Base-by-base conservation (phyloP, 2,888 invertebrate genomes). In the Hydroisotoma schaefferi region DNA sequence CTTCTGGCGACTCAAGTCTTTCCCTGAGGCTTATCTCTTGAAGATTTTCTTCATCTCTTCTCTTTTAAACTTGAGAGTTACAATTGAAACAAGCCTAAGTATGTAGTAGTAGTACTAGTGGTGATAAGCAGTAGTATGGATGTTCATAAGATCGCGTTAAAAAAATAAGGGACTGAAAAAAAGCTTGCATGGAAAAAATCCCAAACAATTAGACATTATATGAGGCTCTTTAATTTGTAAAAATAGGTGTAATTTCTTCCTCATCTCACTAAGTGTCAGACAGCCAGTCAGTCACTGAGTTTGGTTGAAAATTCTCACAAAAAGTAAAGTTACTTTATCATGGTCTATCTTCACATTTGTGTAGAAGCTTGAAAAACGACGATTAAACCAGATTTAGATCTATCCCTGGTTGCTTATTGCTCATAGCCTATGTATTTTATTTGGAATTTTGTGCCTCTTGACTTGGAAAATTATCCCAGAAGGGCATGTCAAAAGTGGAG, bases 211-310 rank as follows among this genome's bases (percentile, higher is more conserved):
- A 53, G 33, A 37, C 22, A 52, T 18, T 53, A n/a, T n/a, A n/a
- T n/a, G n/a, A 26, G 25, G 53, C 23, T 53, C 43, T 53, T 53
- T 53, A 53, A 53, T 53, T 52, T 53, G 53, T 53, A 53, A 40
- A 53, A 53, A 53, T 52, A 52, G 52, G 28, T 52, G 33, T 33
- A 33, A 52, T 29, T 52, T 52, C 22, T 12, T 20, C 18, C 37
- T 52, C 52, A 33, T 10, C 6, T 8, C 37, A 23, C 25, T 22
- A 10, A 49, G 49, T 15, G 26, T 40, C 40, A 15, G n/a, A 40
- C 40, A 40, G 40, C 20, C 40, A 40, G n/a, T 40, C 15, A 10
- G 33, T 15, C 15, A 33, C 15, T 10, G 33, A 33, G 33, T 33
- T 8, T 33, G 33, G 33, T 15, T 10, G 33, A 15, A 40, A n/a